These are phyloP conservation scores for Argyra leucocephala DNA, from an alignment of 2,888 invertebrate genomes.

Conservation along the genomic window DNA sequence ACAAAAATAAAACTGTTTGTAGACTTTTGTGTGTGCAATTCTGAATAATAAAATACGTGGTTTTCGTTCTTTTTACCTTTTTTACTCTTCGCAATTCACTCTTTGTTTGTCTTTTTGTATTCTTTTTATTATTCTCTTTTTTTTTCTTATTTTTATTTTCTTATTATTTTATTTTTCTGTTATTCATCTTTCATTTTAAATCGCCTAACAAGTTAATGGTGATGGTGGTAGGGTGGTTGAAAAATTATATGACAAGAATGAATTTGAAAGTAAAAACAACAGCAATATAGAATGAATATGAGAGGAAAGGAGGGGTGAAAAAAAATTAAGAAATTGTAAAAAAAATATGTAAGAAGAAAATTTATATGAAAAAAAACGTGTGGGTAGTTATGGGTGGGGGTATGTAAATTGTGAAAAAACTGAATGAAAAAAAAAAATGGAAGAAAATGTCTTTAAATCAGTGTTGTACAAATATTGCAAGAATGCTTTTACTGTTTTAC, in stretches of 20 bases:
- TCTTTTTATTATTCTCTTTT: too few species aligned
- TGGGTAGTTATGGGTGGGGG: too few species aligned
- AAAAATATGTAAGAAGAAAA: too few species aligned
- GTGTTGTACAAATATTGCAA: background rate
- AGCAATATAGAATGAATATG: too few species aligned
- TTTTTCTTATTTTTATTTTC: too few species aligned
- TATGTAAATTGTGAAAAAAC: background rate
- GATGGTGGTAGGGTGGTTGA: background rate
- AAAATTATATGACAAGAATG: background rate
- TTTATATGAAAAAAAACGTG: too few species aligned
- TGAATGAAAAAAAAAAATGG: background rate
- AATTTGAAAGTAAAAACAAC: background rate
- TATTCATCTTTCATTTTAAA: background rate
- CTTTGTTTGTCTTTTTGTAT: too few species aligned
- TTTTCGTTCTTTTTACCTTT: background rate
- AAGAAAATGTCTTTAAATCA: background rate
- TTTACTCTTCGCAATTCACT: too few species aligned
- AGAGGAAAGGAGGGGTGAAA: too few species aligned
- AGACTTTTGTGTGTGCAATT: conserved; percentile 6
- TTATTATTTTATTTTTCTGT: too few species aligned
- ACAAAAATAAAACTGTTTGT: background rate
- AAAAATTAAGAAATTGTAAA: too few species aligned
- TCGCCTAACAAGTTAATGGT: background rate
- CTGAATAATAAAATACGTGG: conserved; percentile 3
- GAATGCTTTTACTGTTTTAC: background rate